These are phyloP conservation scores for Glaucomys volans DNA, from an alignment of 2,113 vertebrate genomes.

Conservation along the genomic window DNA sequence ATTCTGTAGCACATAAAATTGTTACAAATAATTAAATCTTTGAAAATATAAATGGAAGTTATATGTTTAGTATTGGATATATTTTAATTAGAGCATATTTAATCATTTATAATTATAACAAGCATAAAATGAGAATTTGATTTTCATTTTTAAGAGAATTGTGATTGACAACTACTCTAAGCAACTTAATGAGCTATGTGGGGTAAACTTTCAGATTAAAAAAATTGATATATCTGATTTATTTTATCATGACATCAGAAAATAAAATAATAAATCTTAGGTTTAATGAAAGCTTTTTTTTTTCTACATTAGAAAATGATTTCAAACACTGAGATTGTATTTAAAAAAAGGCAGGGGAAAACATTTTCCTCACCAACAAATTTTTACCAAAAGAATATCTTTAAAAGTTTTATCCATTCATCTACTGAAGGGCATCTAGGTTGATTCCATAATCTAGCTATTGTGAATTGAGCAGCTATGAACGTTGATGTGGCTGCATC, in stretches of 20 bases:
- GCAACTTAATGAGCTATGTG: background rate
- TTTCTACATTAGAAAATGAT: background rate
- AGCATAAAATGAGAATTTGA: background rate
- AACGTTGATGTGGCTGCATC: too few relatives aligned
- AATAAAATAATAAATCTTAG: background rate
- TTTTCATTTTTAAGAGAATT: background rate
- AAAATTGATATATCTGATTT: background rate
- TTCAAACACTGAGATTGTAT: background rate
- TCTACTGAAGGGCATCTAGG: too few relatives aligned
- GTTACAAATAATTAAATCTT: background rate
- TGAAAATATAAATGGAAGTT: background rate
- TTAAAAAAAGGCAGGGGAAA: background rate
- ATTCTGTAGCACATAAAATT: background rate
- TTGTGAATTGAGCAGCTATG: too few relatives aligned
- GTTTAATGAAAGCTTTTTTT: background rate
- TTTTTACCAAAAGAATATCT: background rate
- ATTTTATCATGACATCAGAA: background rate
- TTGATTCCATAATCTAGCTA: too few relatives aligned
- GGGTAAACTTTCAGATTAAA: background rate
- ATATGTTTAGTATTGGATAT: background rate
- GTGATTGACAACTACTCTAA: background rate
- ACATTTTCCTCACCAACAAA: background rate
- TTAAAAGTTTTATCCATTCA: background rate
- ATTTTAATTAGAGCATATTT: background rate
- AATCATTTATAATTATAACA: constrained; percentile 4